These are phyloP conservation scores for Monopterus albus DNA, from an alignment of 2,113 vertebrate genomes.

Conservation along the genomic window DNA sequence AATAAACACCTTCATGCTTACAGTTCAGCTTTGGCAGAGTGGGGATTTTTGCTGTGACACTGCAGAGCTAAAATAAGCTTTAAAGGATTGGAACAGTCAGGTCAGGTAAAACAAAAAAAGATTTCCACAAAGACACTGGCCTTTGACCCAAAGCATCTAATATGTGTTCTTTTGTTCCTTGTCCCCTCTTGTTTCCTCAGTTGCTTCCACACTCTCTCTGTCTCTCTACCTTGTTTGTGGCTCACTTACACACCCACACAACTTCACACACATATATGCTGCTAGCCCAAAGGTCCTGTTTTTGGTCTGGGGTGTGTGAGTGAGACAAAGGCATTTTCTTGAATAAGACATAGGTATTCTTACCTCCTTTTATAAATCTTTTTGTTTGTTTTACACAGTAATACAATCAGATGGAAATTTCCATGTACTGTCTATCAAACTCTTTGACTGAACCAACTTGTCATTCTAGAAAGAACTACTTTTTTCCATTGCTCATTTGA, in stretches of 20 bases:
- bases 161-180: conserved; percentile 1
- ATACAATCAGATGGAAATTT: background rate
- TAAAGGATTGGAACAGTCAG: conserved; percentile 6
- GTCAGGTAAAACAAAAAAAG: conserved; percentile 16
- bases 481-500: background rate
- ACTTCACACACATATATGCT: background rate
- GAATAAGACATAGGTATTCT: too few relatives aligned
- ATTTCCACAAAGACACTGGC: conserved; percentile 17
- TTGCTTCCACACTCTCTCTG: background rate
- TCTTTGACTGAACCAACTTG: background rate
- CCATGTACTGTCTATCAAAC: background rate
- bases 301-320: conserved; percentile 51
- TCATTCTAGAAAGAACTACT: too few relatives aligned
- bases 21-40: conserved; percentile 3
- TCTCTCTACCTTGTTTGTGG: conserved; percentile 24
- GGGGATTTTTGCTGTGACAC: conserved; percentile 24
- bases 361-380: too few relatives aligned
- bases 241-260: conserved; percentile 11
- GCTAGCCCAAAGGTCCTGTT: conserved; percentile 51
- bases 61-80: conserved; percentile 3
- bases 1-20: background rate
- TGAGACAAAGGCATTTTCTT: conserved; percentile 33
- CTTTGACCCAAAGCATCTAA: conserved; percentile 21
- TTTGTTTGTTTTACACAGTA: too few relatives aligned
- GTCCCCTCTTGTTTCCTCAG: conserved; percentile 1